A percentile compares a stretch with the other conserved stretches of the same genome.
phyloP scores from a whole-genome alignment of 2,113 vertebrate genomes.

The Quiscalus mexicanus region DNA sequence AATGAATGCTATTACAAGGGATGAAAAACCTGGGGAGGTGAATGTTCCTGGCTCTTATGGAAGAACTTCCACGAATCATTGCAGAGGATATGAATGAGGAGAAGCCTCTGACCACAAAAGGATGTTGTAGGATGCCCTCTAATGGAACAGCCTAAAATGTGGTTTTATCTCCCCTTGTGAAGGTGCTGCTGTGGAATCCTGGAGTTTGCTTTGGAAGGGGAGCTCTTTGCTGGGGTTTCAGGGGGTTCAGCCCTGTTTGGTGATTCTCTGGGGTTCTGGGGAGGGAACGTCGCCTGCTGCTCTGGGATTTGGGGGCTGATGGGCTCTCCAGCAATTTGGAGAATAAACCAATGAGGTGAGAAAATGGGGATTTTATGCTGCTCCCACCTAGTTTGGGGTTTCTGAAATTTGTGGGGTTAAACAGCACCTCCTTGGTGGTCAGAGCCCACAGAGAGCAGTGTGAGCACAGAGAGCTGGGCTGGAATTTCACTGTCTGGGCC shows the following conservation, averaged over 20 bases:
- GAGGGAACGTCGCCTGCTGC: not conserved
- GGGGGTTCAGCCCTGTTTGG: not conserved
- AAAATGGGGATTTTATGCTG: not conserved
- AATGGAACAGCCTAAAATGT: constrained; percentile 44
- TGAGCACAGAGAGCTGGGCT: not conserved
- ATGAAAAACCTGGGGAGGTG: not conserved
- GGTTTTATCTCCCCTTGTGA: not conserved
- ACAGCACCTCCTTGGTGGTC: not conserved
- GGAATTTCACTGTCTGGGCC: not conserved
- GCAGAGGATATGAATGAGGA: not conserved
- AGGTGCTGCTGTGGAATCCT: not conserved
- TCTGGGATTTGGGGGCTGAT: not conserved
- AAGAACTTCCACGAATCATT: not conserved
- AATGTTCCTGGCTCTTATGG: not conserved
- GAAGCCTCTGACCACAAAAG: constrained; percentile 3
- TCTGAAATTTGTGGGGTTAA: not conserved
- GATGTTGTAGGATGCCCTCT: constrained; percentile 63
- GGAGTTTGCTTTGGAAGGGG: not conserved
- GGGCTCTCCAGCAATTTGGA: not conserved
- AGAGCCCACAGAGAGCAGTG: not conserved
- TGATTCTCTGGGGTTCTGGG: not conserved
- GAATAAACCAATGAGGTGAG: not conserved
- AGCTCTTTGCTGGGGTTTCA: not conserved
- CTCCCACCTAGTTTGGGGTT: not conserved
- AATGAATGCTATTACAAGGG: not conserved